Percentiles rank a stretch among this genome's conserved stretches.
Evolutionary conservation across 2,797 vertebrate species (phyloP).

Genomic region (Todus mexicanus): DNA sequence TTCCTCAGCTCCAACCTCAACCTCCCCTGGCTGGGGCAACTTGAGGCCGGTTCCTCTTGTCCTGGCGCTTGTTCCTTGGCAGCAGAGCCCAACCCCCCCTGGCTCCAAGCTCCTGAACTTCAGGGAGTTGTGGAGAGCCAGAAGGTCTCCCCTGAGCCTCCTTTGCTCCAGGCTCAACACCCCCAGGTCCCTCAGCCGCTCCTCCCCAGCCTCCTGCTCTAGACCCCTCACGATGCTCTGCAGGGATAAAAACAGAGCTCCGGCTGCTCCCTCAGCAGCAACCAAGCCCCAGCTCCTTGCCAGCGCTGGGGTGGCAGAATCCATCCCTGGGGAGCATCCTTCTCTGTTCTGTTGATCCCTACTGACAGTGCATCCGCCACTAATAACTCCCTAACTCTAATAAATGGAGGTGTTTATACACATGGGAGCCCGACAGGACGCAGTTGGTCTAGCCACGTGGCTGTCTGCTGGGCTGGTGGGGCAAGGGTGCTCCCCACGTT

Average conservation of each 20-base stretch:
- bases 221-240: neutral
- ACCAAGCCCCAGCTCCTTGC: neutral
- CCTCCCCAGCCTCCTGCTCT: too few relatives aligned
- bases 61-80: too few relatives aligned
- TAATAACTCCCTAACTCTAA: neutral
- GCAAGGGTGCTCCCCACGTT: neutral
- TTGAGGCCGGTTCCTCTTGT: too few relatives aligned
- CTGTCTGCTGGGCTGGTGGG: neutral
- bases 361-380: neutral
- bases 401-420: neutral
- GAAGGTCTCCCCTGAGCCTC: too few relatives aligned
- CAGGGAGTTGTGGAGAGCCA: too few relatives aligned
- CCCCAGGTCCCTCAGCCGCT: too few relatives aligned
- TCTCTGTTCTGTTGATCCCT: conserved; percentile 5
- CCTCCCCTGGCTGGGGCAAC: too few relatives aligned
- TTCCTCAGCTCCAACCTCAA: too few relatives aligned
- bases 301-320: neutral
- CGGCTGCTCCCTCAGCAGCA: neutral
- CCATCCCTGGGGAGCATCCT: neutral
- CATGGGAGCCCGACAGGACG: accelerated
- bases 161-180: too few relatives aligned
- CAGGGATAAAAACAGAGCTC: neutral
- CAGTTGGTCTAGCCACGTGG: accelerated
- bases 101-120: too few relatives aligned
- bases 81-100: too few relatives aligned